Base-by-base conservation (phyloP, 2,888 invertebrate genomes). In the Ommatoiulus sabulosus region DNA sequence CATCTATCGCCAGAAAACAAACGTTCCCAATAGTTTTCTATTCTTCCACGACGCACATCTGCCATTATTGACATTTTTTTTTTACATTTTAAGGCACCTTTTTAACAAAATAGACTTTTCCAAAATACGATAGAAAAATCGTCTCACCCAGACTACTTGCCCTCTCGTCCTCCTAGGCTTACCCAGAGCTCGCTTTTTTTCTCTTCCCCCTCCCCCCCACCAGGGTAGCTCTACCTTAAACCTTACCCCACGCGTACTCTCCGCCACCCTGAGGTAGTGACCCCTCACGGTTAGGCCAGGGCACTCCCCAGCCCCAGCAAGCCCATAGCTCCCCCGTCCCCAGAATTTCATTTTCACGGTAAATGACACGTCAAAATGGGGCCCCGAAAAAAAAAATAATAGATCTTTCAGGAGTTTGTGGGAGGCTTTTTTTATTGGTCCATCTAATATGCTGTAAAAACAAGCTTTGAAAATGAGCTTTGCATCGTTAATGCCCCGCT, bases 301-400 rank as follows among this genome's bases (percentile, higher is more conserved):
- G 72, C 72, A 72, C 72, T 72, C 72, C 35, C 72, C 24, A 72
- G 72, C 10, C 72, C 72, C 72, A 72, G 72, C 72, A 24, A 72
- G 10, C 72, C 72, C 72, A 72, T 72, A 72, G 72, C 24, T 85
- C 85, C 52, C 44, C 48, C 24, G 57, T 48, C 24, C 87, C 57
- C 48, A 43, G 46, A 87, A 87, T 48, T 87, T 57, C 87, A 87
- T 87, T 87, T 87, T 57, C 44, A 43, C 35, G 43, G 48, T 44
- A 48, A 87, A 87, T 52, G 87, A 87, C 52, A 87, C 57, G 87
- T 87, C 87, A 87, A 87, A 87, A 44, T 87, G 87, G 48, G 87
- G 46, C 44, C n/a, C n/a, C 12, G 48, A 87, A 87, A 87, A 52
- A 87, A 44, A 87, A 52, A 44, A 87, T 87, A 48, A 87, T 52